Conservation (phyloP, 2,797 vertebrate genomes). For the Anabacerthia variegaticeps region DNA sequence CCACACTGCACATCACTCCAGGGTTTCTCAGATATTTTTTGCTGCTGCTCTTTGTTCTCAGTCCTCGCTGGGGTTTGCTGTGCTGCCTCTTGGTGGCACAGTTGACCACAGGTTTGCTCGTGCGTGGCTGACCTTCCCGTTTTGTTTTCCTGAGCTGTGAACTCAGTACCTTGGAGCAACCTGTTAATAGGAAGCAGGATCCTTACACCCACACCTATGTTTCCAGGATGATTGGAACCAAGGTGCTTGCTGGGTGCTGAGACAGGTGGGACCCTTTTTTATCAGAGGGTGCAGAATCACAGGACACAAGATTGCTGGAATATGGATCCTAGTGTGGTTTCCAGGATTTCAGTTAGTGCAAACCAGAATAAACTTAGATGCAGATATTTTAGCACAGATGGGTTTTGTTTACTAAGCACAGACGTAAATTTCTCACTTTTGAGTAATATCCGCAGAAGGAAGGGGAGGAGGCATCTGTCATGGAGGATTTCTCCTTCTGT, state of each 20-base stretch:
- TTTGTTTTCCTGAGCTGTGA: neutral
- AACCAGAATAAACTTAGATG: neutral
- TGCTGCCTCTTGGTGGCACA: constrained; percentile 71
- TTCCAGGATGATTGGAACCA: neutral
- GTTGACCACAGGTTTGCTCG: constrained; percentile 42
- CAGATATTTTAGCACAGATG: neutral
- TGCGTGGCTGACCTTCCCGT: neutral
- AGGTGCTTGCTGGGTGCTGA: neutral
- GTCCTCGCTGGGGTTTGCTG: neutral
- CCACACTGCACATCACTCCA: neutral
- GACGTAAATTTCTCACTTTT: neutral
- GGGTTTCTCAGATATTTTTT: neutral
- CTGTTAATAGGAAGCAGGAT: neutral
- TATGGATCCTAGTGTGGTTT: accelerated
- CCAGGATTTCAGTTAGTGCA: neutral
- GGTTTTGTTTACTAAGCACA: neutral
- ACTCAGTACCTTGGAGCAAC: neutral
- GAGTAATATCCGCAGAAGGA: neutral
- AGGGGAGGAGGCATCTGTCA: neutral
- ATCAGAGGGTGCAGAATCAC: neutral
- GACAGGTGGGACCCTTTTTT: neutral
- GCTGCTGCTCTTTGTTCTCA: constrained; percentile 2
- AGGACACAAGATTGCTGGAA: neutral
- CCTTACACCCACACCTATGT: neutral
- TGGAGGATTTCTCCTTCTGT: neutral